phyloP scores from a whole-genome alignment of 2,113 vertebrate genomes.

The Oryzias celebensis region DNA sequence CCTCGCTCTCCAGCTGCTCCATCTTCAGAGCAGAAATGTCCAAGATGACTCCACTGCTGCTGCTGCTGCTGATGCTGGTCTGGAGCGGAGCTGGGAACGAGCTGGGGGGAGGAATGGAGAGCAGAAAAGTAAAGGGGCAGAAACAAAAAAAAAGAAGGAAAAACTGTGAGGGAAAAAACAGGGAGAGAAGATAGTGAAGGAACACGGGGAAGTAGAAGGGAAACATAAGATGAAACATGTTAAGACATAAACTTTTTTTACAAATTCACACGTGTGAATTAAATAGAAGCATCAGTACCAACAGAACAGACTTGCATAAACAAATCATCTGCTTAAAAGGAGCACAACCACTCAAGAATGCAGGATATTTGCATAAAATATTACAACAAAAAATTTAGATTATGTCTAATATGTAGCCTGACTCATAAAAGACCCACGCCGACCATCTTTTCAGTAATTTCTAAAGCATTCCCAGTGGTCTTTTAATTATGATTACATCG shows the following conservation, averaged over 20 bases:
- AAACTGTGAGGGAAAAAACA: background rate
- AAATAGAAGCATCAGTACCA: background rate
- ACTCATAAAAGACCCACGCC: too few species aligned
- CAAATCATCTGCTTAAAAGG: too few species aligned
- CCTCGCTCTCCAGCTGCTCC: slow-evolving; percentile 87
- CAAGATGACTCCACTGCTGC: slow-evolving; percentile 64
- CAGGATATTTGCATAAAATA: background rate
- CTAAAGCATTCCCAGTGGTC: too few species aligned
- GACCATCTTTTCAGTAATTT: too few species aligned
- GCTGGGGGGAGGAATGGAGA: slow-evolving; percentile 42
- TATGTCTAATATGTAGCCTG: too few species aligned
- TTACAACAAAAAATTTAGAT: too few species aligned
- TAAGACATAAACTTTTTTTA: background rate
- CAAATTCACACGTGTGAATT: background rate
- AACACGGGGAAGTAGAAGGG: background rate
- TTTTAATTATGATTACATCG: too few species aligned
- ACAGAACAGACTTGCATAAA: background rate
- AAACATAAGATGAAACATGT: slow-evolving; percentile 8
- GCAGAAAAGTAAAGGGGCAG: slow-evolving; percentile 19
- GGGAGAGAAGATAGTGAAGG: background rate
- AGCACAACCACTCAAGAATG: too few species aligned
- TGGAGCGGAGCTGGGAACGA: slow-evolving; percentile 30
- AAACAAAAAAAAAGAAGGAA: background rate
- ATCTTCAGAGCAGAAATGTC: slow-evolving; percentile 76
- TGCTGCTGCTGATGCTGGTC: slow-evolving; percentile 13